Evolutionary conservation across 2,113 vertebrate genomes (phyloP).

Genomic region (Pelobates fuscus): DNA sequence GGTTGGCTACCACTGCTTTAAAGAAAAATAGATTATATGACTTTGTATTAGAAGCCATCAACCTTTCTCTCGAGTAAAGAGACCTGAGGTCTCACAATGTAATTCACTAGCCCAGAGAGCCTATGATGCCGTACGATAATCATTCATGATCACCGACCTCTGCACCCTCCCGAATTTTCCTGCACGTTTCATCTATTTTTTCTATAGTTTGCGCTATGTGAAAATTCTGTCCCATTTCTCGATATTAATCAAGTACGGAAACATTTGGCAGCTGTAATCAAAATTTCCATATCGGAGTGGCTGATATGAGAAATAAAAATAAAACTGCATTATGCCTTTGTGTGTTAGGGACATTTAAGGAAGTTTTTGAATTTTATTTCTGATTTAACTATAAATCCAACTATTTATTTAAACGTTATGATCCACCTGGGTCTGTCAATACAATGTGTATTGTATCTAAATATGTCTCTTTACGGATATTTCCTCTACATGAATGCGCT

Average conservation of each 20-base stretch:
- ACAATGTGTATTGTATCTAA: neutral
- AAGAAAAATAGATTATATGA: too few relatives aligned
- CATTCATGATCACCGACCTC: too few relatives aligned
- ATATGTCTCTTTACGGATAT: neutral
- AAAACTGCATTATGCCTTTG: neutral
- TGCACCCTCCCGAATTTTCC: too few relatives aligned
- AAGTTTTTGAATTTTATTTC: neutral
- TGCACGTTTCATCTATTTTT: too few relatives aligned
- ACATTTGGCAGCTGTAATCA: neutral
- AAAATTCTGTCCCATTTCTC: neutral
- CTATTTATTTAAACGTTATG: neutral
- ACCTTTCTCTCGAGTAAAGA: too few relatives aligned
- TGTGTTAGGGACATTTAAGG: neutral
- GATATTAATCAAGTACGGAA: neutral
- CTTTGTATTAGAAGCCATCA: too few relatives aligned
- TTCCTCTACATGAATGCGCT: neutral
- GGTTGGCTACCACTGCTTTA: too few relatives aligned
- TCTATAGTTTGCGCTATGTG: neutral
- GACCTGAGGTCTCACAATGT: too few relatives aligned
- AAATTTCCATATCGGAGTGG: neutral
- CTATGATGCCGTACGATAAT: too few relatives aligned
- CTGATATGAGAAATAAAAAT: neutral
- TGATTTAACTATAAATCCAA: neutral
- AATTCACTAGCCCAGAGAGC: too few relatives aligned
- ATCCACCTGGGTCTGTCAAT: neutral